These are phyloP conservation scores for Rhineura floridana DNA, from an alignment of 2,113 vertebrate species.

Conservation along the genomic window DNA sequence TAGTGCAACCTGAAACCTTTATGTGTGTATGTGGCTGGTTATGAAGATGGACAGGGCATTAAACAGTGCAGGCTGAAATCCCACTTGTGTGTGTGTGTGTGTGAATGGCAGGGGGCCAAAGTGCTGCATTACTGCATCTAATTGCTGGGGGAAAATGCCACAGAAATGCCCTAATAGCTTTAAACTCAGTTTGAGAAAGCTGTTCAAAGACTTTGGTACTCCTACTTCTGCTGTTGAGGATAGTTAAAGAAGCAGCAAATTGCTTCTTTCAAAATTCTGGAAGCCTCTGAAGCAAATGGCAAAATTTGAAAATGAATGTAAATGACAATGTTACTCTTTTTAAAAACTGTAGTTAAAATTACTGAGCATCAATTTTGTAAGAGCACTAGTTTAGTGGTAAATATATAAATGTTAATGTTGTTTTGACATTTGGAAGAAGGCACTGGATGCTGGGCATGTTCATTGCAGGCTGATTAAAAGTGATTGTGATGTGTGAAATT, in stretches of 20 bases:
- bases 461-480: constrained; percentile 76
- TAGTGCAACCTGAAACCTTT: neutral
- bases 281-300: constrained; percentile 45
- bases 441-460: constrained; percentile 71
- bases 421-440: constrained; percentile 79
- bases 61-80: neutral
- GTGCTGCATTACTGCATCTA: neutral
- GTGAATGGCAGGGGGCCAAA: neutral
- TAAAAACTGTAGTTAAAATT: constrained; percentile 4
- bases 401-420: constrained; percentile 80
- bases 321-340: constrained; percentile 27
- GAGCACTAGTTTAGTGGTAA: constrained; percentile 70
- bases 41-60: neutral
- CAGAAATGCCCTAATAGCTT: neutral
- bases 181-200: constrained; percentile 15
- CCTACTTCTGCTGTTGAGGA: constrained; percentile 32
- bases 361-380: constrained; percentile 44
- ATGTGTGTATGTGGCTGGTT: neutral
- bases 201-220: neutral
- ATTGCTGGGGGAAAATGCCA: neutral
- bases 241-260: constrained; percentile 38
- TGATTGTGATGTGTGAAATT: constrained; percentile 77
- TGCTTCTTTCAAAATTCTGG: constrained; percentile 19
- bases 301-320: constrained; percentile 61
- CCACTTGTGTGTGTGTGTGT: neutral